phyloP scores from a whole-genome alignment of 1,140 invertebrate species.

The Araneus ventricosus region DNA sequence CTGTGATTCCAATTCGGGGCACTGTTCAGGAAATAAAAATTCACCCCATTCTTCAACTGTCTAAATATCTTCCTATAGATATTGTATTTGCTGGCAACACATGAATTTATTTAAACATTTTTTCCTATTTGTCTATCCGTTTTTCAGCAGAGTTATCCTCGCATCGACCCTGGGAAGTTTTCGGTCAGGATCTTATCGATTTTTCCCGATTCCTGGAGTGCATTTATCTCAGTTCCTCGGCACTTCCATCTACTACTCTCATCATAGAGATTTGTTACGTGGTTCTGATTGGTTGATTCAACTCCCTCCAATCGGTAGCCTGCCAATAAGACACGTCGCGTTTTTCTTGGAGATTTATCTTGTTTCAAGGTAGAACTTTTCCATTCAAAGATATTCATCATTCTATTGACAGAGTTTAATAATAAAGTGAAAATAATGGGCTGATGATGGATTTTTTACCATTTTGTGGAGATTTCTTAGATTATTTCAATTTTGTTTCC shows the following conservation, averaged over 20 bases:
- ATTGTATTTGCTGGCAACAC: too few relatives aligned
- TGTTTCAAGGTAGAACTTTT: not conserved
- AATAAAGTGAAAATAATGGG: too few relatives aligned
- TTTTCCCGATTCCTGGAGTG: slow-evolving; percentile 51
- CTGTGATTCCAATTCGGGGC: not conserved
- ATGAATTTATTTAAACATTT: too few relatives aligned
- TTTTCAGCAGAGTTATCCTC: too few relatives aligned
- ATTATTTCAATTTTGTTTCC: too few relatives aligned
- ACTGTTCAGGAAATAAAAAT: slow-evolving; percentile 43
- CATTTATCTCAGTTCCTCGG: slow-evolving; percentile 62
- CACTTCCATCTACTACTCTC: slow-evolving; percentile 61
- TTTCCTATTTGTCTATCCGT: too few relatives aligned
- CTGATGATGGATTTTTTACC: too few relatives aligned
- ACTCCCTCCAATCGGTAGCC: slow-evolving; percentile 27
- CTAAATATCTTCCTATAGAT: too few relatives aligned
- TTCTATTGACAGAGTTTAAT: too few relatives aligned
- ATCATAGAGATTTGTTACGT: slow-evolving; percentile 55
- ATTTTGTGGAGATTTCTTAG: too few relatives aligned
- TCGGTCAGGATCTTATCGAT: slow-evolving; percentile 24
- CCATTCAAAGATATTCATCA: too few relatives aligned
- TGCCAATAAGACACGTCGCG: not conserved
- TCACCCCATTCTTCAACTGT: slow-evolving; percentile 7
- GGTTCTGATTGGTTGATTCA: slow-evolving; percentile 62
- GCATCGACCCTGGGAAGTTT: slow-evolving; percentile 42
- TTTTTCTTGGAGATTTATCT: not conserved